Percentiles rank a stretch among this genome's conserved stretches.
These are phyloP conservation scores for Ommatoiulus sabulosus DNA, from an alignment of 2,888 invertebrate species.

Conservation along the genomic window DNA sequence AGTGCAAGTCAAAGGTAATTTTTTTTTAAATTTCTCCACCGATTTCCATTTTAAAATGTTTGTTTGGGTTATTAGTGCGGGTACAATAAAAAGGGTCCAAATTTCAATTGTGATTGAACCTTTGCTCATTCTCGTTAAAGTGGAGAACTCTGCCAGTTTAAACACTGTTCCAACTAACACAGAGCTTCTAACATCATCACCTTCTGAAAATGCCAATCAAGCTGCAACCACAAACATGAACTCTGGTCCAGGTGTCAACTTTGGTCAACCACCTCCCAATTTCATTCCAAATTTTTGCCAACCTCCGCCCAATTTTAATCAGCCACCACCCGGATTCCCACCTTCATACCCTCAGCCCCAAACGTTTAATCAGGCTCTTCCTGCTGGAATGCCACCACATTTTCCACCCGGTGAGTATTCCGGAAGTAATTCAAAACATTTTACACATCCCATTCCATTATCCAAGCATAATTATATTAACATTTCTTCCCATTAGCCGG, in stretches of 20 bases:
- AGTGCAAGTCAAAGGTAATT: not conserved
- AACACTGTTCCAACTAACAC: not conserved
- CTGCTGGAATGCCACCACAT: conserved; percentile 63
- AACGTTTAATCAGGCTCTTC: conserved; percentile 64
- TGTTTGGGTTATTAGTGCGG: not conserved
- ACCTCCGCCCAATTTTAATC: conserved; percentile 67
- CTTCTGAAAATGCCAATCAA: not conserved
- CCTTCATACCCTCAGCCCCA: conserved; percentile 68
- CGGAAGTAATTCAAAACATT: not conserved
- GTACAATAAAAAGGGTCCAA: not conserved
- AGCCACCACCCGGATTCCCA: conserved; percentile 66
- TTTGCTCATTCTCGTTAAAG: not conserved
- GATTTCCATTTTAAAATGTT: no score
- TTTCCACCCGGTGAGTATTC: conserved; percentile 54
- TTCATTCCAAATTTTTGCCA: conserved; percentile 67
- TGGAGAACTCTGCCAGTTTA: not conserved
- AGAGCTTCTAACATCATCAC: not conserved
- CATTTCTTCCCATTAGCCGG: conserved; percentile 32
- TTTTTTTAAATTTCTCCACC: not conserved
- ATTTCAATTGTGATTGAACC: not conserved
- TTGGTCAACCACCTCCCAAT: conserved; percentile 67
- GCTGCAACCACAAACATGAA: not conserved
- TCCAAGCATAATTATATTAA: not conserved
- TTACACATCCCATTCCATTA: not conserved
- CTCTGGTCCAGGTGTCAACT: conserved; percentile 63